Evolutionary conservation across 1,140 invertebrate genomes (phyloP).

Genomic region (Melanaphis sacchari): DNA sequence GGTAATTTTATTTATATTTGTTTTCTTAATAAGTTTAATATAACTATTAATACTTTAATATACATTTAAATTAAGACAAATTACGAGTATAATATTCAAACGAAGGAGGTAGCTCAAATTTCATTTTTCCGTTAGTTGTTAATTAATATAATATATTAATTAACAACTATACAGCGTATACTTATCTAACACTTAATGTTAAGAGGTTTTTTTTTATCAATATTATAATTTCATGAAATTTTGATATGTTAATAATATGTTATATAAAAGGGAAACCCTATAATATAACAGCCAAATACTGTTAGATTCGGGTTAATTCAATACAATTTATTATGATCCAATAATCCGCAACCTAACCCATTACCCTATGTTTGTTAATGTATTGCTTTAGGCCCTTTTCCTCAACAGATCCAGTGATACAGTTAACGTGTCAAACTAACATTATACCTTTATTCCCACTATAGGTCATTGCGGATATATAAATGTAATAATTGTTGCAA

Average conservation of each 20-base stretch:
- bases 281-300: background rate
- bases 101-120: background rate
- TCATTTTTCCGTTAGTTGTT: background rate
- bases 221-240: background rate
- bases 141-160: background rate
- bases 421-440: background rate
- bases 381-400: conserved; percentile 14
- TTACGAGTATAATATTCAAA: background rate
- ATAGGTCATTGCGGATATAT: background rate
- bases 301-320: conserved; percentile 28
- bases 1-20: background rate
- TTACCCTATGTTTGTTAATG: conserved; percentile 23
- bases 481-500: background rate
- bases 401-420: background rate
- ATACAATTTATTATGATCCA: conserved; percentile 58
- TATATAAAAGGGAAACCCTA: background rate
- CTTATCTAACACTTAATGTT: background rate
- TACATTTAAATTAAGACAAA: background rate
- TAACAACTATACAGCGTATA: background rate
- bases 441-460: background rate
- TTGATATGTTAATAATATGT: background rate
- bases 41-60: background rate
- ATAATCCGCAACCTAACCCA: conserved; percentile 40
- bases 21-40: background rate
- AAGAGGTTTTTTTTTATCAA: background rate